These are phyloP conservation scores for Meta bourneti DNA, from an alignment of 2,888 invertebrate genomes.

Conservation along the genomic window DNA sequence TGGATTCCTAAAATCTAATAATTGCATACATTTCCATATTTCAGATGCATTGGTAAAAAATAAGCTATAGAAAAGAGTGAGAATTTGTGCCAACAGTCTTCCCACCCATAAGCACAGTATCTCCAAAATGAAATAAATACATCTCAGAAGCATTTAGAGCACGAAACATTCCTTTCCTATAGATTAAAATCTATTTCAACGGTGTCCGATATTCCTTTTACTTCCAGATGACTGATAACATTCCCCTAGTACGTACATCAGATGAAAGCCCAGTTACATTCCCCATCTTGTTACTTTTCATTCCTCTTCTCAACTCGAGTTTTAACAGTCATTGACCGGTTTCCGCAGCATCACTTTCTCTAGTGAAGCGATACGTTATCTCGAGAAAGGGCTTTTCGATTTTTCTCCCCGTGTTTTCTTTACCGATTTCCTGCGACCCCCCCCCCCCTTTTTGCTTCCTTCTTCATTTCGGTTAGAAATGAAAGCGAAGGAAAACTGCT, in stretches of 20 bases:
- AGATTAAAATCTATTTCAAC: background rate
- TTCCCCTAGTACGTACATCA: background rate
- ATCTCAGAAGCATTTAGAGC: background rate
- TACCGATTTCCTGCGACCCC: background rate
- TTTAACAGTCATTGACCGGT: constrained; percentile 48
- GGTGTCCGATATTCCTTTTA: background rate
- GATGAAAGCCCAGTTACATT: background rate
- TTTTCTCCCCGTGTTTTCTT: constrained; percentile 15
- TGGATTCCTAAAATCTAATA: background rate
- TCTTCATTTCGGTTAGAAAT: constrained; percentile 17
- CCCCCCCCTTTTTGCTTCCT: background rate
- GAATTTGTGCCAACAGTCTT: too few species aligned
- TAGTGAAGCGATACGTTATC: constrained; percentile 53
- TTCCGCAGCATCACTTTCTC: constrained; percentile 20
- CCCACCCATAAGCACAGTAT: too few species aligned
- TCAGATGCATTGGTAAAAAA: background rate
- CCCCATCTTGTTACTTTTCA: background rate
- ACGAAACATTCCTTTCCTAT: background rate
- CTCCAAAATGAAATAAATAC: background rate
- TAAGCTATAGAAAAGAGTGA: too few species aligned
- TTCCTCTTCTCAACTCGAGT: background rate
- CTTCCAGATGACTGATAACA: background rate
- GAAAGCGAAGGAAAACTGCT: constrained; percentile 13
- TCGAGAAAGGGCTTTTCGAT: constrained; percentile 20
- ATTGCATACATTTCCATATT: background rate